These are phyloP conservation scores for Apteryx owenii DNA, from an alignment of 2,113 vertebrate genomes.

Conservation along the genomic window DNA sequence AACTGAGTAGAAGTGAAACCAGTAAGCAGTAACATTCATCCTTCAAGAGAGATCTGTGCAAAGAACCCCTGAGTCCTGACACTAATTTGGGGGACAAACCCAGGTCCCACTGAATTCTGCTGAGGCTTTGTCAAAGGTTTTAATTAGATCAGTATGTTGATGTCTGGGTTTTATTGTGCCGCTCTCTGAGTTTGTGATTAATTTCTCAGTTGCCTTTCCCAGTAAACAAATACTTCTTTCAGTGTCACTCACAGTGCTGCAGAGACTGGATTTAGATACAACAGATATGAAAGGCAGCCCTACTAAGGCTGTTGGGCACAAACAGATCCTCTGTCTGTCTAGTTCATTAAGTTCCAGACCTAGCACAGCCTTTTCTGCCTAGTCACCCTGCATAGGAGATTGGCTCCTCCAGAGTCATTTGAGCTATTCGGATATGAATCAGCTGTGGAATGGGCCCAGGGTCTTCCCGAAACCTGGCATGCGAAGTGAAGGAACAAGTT, in stretches of 20 bases:
- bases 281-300: neutral
- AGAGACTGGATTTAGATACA: neutral
- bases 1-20: neutral
- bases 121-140: constrained; percentile 1
- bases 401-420: neutral
- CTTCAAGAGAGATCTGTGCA: neutral
- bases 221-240: neutral
- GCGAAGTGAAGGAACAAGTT: neutral
- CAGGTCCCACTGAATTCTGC: neutral
- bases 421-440: neutral
- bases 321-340: neutral
- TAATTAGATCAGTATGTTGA: neutral
- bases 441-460: neutral
- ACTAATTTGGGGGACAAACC: neutral
- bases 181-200: neutral
- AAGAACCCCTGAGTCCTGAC: neutral
- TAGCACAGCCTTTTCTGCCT: neutral
- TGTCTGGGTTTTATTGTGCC: neutral
- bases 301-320: neutral
- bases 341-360: neutral
- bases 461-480: constrained; percentile 12
- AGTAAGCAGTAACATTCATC: neutral
- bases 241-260: neutral
- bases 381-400: neutral
- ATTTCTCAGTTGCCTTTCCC: neutral